Evolutionary conservation across 2,797 vertebrate genomes (phyloP).

Genomic region (Delichon dasypus): DNA sequence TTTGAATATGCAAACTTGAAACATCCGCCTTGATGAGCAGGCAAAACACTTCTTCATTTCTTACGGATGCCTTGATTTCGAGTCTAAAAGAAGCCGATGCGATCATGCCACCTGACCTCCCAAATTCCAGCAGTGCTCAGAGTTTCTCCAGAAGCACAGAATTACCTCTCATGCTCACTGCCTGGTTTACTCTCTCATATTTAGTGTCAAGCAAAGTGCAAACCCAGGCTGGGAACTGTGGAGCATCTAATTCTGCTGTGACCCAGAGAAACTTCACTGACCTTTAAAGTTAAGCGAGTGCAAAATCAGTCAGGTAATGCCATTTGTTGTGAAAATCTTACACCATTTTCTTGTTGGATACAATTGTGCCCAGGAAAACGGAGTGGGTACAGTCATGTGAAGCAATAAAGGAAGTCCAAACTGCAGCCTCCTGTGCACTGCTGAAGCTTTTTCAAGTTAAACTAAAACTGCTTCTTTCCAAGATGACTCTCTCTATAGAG

Average conservation of each 20-base stretch:
- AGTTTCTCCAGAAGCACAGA: neutral
- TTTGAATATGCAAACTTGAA: neutral
- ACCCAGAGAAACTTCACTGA: neutral
- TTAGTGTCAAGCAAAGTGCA: neutral
- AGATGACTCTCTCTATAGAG: neutral
- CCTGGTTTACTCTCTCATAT: neutral
- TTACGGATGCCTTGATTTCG: neutral
- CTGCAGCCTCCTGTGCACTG: neutral
- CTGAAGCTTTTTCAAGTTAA: neutral
- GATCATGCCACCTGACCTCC: neutral
- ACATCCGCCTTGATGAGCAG: neutral
- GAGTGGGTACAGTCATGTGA: neutral
- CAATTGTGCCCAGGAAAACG: neutral
- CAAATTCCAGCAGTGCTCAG: neutral
- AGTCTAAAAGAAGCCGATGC: neutral
- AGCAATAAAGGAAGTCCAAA: neutral
- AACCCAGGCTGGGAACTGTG: neutral
- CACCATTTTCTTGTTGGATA: neutral
- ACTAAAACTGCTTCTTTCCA: neutral
- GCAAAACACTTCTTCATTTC: neutral
- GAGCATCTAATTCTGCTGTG: neutral
- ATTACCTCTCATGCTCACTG: neutral
- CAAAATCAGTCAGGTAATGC: neutral
- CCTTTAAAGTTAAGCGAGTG: neutral
- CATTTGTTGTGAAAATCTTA: neutral